Conservation (phyloP, 2,113 vertebrate genomes). For the Xyrauchen texanus region DNA sequence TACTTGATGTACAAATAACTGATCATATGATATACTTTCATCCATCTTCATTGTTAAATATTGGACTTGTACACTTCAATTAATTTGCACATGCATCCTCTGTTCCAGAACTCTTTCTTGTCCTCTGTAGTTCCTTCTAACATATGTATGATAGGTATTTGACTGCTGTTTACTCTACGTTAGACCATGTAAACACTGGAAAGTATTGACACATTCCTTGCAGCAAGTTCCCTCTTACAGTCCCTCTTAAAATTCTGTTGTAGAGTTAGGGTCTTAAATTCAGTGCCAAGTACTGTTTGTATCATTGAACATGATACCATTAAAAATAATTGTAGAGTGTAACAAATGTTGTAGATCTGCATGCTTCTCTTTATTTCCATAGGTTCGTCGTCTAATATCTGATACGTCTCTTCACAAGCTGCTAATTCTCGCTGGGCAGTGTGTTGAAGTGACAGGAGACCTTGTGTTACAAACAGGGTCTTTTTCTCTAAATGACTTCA, state of each 20-base stretch:
- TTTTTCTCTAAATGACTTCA: slow-evolving; percentile 82
- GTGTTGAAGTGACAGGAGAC: slow-evolving; percentile 84
- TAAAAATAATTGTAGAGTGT: too few relatives aligned
- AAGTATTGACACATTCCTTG: slow-evolving; percentile 7
- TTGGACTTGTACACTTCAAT: background rate
- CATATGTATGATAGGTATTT: background rate
- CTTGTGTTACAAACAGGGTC: slow-evolving; percentile 84
- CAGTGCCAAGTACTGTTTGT: background rate
- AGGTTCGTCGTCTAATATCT: slow-evolving; percentile 86
- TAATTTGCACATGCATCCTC: background rate
- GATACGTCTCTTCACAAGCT: slow-evolving; percentile 84
- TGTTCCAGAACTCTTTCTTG: background rate
- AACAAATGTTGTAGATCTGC: too few relatives aligned
- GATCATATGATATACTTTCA: background rate
- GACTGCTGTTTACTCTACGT: background rate
- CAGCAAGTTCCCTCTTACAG: too few relatives aligned
- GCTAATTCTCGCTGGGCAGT: slow-evolving; percentile 86
- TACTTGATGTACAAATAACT: too few relatives aligned
- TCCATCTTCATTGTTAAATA: background rate
- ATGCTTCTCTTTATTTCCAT: background rate
- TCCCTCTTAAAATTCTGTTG: background rate
- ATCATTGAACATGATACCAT: background rate
- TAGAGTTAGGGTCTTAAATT: too few relatives aligned
- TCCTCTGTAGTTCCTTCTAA: too few relatives aligned
- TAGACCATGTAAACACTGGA: background rate